phyloP scores from a whole-genome alignment of 2,888 invertebrate genomes.

The Leucophenga montana region DNA sequence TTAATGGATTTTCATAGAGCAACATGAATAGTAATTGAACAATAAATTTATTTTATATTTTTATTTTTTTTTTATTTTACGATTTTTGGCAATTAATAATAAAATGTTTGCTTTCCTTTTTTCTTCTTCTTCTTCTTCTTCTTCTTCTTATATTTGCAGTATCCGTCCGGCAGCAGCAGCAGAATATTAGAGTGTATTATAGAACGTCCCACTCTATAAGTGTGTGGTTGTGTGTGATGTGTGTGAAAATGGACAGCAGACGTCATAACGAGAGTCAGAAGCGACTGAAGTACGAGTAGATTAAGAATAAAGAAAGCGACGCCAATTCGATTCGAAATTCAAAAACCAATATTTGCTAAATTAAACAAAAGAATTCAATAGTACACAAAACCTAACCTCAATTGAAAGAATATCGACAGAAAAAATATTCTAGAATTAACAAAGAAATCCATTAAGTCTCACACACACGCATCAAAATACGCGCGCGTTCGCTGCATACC shows the following conservation, averaged over 20 bases:
- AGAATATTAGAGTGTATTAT: background rate
- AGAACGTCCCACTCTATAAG: background rate
- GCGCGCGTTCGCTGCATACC: background rate
- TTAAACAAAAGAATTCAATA: constrained; percentile 34
- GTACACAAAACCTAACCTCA: constrained; percentile 13
- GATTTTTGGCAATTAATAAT: constrained; percentile 22
- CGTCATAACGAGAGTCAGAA: background rate
- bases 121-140: too few species aligned
- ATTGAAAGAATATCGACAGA: constrained; percentile 1
- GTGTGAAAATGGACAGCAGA: constrained; percentile 61
- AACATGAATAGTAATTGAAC: constrained; percentile 23
- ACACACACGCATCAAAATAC: constrained; percentile 27
- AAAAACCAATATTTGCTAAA: constrained; percentile 56
- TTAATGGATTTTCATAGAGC: constrained; percentile 52
- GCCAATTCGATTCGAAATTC: constrained; percentile 25
- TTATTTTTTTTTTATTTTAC: background rate
- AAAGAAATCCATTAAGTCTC: constrained; percentile 45
- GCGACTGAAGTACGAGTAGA: background rate
- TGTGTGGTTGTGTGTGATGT: constrained; percentile 51
- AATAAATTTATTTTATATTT: background rate
- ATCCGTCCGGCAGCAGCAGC: constrained; percentile 51
- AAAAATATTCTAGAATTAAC: constrained; percentile 47
- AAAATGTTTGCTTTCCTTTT: constrained; percentile 10
- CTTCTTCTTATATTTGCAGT: constrained; percentile 17
- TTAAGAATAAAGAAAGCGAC: constrained; percentile 13